Evolutionary conservation across 2,888 invertebrate genomes (phyloP).

Genomic region (Nudaria mundana): DNA sequence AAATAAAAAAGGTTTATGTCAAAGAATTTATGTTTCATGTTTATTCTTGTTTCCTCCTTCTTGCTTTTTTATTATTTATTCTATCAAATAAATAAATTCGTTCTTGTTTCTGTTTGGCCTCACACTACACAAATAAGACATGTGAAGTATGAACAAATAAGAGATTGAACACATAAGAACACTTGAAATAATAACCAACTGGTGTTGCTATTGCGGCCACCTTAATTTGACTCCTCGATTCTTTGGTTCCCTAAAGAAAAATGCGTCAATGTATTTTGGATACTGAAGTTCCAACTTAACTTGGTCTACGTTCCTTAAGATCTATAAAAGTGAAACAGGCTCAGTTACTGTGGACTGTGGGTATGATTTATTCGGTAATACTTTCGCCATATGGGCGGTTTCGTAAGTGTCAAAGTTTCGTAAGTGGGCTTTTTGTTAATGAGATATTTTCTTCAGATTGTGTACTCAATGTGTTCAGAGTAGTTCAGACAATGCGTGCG

Average conservation of each 20-base stretch:
- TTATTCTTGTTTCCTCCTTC: too few relatives aligned
- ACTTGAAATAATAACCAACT: slow-evolving; percentile 49
- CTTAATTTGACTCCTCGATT: slow-evolving; percentile 2
- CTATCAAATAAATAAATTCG: too few relatives aligned
- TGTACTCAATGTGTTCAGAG: slow-evolving; percentile 13
- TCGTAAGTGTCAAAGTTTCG: slow-evolving; percentile 30
- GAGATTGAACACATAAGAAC: slow-evolving; percentile 44
- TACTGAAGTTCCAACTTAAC: slow-evolving; percentile 15
- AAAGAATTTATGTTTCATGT: too few relatives aligned
- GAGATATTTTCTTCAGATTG: slow-evolving; percentile 34
- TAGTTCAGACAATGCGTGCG: slow-evolving; percentile 19
- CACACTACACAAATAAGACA: slow-evolving; percentile 8
- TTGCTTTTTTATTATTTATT: too few relatives aligned
- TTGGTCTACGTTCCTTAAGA: neutral
- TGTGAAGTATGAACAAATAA: slow-evolving; percentile 35
- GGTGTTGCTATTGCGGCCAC: slow-evolving; percentile 24
- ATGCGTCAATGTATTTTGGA: slow-evolving; percentile 12
- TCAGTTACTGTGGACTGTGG: slow-evolving; percentile 23
- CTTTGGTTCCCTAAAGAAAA: neutral
- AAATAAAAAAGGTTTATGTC: too few relatives aligned
- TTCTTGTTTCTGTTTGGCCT: neutral
- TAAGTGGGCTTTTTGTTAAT: slow-evolving; percentile 41
- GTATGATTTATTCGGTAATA: slow-evolving; percentile 36
- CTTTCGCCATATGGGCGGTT: slow-evolving; percentile 32
- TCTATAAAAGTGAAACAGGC: slow-evolving; percentile 16